Percentiles rank a stretch among this genome's conserved stretches.
phyloP scores from a whole-genome alignment of 2,113 vertebrate species.

The Uria aalge region DNA sequence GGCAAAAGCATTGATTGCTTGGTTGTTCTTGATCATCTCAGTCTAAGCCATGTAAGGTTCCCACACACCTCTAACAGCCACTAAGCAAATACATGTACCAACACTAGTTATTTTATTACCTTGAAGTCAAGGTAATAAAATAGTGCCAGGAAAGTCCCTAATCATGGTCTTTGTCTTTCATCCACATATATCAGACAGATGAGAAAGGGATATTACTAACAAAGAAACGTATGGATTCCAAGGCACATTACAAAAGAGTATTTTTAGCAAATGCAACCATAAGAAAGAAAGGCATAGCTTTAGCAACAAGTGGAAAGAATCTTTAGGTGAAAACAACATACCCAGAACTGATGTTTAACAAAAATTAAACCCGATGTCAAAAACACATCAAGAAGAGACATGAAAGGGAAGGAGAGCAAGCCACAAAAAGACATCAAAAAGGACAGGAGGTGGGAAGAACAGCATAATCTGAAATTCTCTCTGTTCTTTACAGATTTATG shows the following conservation, averaged over 20 bases:
- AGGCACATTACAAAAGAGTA: neutral
- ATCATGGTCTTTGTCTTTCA: neutral
- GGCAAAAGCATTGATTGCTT: neutral
- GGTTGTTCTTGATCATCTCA: neutral
- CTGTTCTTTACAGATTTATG: conserved; percentile 7
- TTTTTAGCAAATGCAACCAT: neutral
- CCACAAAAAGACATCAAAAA: conserved; percentile 3
- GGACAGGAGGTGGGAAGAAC: neutral
- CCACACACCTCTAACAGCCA: neutral
- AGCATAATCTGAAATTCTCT: conserved; percentile 11
- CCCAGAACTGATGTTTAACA: neutral
- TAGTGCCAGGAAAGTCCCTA: neutral
- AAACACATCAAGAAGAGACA: conserved; percentile 9
- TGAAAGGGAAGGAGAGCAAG: neutral
- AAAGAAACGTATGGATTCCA: neutral
- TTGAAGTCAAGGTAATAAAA: neutral
- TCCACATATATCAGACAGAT: neutral
- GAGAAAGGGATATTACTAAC: neutral
- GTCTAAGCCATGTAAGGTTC: neutral
- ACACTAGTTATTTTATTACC: neutral
- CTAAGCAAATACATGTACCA: neutral
- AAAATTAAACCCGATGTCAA: neutral
- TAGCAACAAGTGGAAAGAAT: neutral
- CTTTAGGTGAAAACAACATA: neutral
- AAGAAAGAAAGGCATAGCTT: neutral